Evolutionary conservation across 2,797 vertebrate genomes (phyloP).

Genomic region (Zenarchopterus dispar): DNA sequence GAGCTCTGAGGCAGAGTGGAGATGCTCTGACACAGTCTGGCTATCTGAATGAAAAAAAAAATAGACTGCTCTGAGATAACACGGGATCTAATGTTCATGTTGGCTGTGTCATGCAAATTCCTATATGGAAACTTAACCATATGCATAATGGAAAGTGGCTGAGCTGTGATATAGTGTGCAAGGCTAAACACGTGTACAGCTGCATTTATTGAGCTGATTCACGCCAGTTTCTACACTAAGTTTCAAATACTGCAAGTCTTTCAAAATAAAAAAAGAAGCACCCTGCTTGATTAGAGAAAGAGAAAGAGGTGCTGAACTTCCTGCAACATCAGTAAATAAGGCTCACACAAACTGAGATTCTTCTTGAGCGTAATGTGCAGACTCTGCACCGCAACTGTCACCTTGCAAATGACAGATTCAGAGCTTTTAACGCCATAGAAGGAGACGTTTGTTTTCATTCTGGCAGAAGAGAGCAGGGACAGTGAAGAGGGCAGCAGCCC

Average conservation of each 20-base stretch:
- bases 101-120: conserved; percentile 34
- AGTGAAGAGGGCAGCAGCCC: conserved; percentile 67
- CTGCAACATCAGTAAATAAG: background rate
- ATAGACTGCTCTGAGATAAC: conserved; percentile 38
- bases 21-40: conserved; percentile 71
- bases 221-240: background rate
- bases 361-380: conserved; percentile 11
- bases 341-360: conserved; percentile 6
- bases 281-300: no score
- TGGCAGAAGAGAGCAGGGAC: conserved; percentile 62
- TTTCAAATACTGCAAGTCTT: background rate
- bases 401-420: conserved; percentile 34
- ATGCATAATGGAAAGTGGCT: conserved; percentile 31
- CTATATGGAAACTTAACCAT: conserved; percentile 33
- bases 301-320: no score
- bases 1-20: conserved; percentile 61
- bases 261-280: background rate
- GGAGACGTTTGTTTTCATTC: conserved; percentile 56
- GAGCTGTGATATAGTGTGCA: conserved; percentile 9
- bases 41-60: conserved; percentile 49
- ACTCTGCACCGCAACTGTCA: conserved; percentile 20
- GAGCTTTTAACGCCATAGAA: conserved; percentile 24
- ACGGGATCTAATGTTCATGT: conserved; percentile 32
- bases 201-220: background rate
- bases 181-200: conserved; percentile 5